Evolutionary conservation across 2,888 invertebrate genomes (phyloP), one percentile per base, ranked within the genome.

Genomic region (Hydropsyche betteni): DNA sequence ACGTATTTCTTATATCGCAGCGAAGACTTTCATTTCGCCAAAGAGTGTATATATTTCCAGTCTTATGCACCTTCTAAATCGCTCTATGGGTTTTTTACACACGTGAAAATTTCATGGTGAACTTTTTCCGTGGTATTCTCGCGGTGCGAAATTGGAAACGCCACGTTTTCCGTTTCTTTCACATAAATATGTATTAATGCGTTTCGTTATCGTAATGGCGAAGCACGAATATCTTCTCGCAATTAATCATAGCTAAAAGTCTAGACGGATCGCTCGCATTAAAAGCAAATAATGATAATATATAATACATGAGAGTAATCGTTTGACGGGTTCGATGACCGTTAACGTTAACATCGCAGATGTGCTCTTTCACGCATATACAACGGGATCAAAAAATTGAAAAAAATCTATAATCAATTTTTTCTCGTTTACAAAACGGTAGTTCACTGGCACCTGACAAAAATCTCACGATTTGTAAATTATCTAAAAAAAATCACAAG

Each of bases 1-100:
- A 53, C 51, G 70, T 70, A 70, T 8, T 14, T 70, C 52, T 52
- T 52, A 33, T 16, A 53, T 53, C 12, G 68, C 34, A 24, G 53
- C 12, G 34, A 70, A 53, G 34, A 70, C 70, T 70, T 70, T 70
- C 70, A 70, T 70, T 70, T 70, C 55, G 50, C 14, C 53, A 34
- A 36, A 14, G 50, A 70, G 33, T 53, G 53, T 53, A 24, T 52
- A n/a, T 58, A 44, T 58, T 24, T 58, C 7, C 16, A 58, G 16
- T 14, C n/a, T 16, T 14, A 58, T 58, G 58, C 58, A 58, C 58
- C 58, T 58, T 58, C 58, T 58, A 58, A 58, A 58, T 24, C 24
- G 58, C 58, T 14, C 24, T 58, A 24, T 24, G 58, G 8, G 5
- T 58, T 44, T 44, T 44, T 44, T 58, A 4, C 58, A 16, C 58